phyloP scores from a whole-genome alignment of 2,797 vertebrate genomes.

The Pteropus rufus region DNA sequence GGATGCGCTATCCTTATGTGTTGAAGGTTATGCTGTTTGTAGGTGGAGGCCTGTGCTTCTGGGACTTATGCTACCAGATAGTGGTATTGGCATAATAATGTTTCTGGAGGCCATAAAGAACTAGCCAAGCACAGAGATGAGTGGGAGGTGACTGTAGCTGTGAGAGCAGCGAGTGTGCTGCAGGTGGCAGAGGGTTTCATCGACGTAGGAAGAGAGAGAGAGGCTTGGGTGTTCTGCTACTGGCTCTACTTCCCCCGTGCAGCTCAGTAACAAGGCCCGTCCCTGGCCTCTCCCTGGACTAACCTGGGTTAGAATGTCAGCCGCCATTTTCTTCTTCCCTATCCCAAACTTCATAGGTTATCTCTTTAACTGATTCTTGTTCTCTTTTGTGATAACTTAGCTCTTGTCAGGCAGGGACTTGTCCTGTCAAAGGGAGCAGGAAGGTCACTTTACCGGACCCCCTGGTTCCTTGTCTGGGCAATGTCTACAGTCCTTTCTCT shows the following conservation, averaged over 20 bases:
- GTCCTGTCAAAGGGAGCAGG: conserved; percentile 6
- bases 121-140: neutral
- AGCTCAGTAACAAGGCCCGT: rapidly evolving
- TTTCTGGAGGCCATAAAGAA: conserved; percentile 20
- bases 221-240: neutral
- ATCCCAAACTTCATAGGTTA: neutral
- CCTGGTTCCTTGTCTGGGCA: neutral
- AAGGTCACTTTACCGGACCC: neutral
- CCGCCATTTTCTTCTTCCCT: neutral
- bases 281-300: neutral
- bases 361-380: neutral
- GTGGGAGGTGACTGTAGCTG: neutral
- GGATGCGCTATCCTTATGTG: neutral
- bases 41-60: neutral
- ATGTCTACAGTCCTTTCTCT: neutral
- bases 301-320: neutral
- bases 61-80: neutral
- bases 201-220: neutral
- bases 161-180: neutral
- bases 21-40: neutral
- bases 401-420: conserved; percentile 41
- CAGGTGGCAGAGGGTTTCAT: neutral
- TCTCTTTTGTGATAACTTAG: conserved; percentile 2
- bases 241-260: neutral
- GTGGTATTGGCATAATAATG: neutral